phyloP scores from a whole-genome alignment of 2,113 vertebrate genomes.

The Bostrychus sinensis region DNA sequence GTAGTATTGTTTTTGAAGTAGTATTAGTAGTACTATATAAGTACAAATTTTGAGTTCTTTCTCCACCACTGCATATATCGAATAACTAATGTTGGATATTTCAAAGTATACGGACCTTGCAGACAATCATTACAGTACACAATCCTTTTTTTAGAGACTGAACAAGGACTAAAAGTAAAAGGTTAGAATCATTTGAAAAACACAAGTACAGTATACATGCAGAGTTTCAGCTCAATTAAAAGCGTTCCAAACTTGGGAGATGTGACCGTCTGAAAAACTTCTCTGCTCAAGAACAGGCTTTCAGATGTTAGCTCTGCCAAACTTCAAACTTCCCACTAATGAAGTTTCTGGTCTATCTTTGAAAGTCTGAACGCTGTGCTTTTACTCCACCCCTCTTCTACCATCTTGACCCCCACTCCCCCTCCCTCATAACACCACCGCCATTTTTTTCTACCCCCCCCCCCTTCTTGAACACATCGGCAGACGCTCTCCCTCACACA shows the following conservation, averaged over 20 bases:
- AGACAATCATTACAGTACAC: too few relatives aligned
- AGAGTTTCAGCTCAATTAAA: background rate
- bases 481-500: constrained; percentile 44
- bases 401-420: constrained; percentile 63
- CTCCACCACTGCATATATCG: too few relatives aligned
- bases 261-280: background rate
- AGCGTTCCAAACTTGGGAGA: constrained; percentile 19
- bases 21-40: too few relatives aligned
- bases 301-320: constrained; percentile 43
- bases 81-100: too few relatives aligned
- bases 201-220: too few relatives aligned
- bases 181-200: too few relatives aligned
- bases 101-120: too few relatives aligned
- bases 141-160: too few relatives aligned
- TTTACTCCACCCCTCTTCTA: constrained; percentile 55
- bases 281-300: constrained; percentile 22
- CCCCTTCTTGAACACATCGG: constrained; percentile 22
- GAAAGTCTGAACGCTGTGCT: constrained; percentile 69
- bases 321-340: constrained; percentile 68
- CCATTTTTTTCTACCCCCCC: background rate
- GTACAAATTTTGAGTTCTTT: too few relatives aligned
- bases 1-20: too few relatives aligned
- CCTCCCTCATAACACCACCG: background rate
- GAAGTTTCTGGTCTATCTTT: constrained; percentile 72
- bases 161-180: too few relatives aligned